Evolutionary conservation across 23 tunicate species (phyloP).

Genomic region (Trididemnum miniatum): DNA sequence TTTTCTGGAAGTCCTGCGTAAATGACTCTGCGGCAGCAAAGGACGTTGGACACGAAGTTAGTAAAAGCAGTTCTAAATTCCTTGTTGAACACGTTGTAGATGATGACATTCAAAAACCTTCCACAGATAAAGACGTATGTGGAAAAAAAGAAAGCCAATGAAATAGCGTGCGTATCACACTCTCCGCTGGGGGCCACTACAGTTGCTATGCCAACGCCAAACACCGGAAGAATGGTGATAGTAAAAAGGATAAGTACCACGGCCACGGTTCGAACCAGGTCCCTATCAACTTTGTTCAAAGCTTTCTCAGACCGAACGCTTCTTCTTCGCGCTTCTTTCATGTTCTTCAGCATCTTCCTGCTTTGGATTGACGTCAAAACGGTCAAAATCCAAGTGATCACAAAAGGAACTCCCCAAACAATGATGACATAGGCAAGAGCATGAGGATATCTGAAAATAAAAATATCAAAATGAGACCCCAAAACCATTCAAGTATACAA

Average conservation of each 20-base stretch:
- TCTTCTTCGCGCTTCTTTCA: constrained; percentile 53
- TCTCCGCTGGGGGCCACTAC: background rate
- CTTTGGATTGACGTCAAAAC: constrained; percentile 60
- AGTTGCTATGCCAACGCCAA: constrained; percentile 37
- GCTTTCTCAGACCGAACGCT: constrained; percentile 38
- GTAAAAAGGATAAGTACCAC: constrained; percentile 68
- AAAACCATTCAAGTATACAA: too few species aligned
- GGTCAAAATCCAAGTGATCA: constrained; percentile 81
- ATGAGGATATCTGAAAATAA: constrained; percentile 54
- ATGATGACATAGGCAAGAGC: constrained; percentile 60
- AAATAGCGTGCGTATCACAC: constrained; percentile 24
- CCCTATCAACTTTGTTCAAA: constrained; percentile 65
- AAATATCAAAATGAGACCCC: too few species aligned
- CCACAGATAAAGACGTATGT: constrained; percentile 53
- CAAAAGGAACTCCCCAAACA: constrained; percentile 85
- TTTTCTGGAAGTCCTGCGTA: background rate
- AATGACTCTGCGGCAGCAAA: background rate
- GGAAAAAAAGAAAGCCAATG: constrained; percentile 37
- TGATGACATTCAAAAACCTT: constrained; percentile 72
- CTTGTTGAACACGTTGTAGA: constrained; percentile 88
- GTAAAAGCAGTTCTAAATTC: constrained; percentile 66
- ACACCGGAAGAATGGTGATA: constrained; percentile 65
- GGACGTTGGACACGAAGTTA: constrained; percentile 10
- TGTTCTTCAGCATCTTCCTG: constrained; percentile 63
- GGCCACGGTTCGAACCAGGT: constrained; percentile 68